A percentile compares a stretch with the other conserved stretches of the same genome.
Evolutionary conservation across 1,140 invertebrate genomes (phyloP).

Genomic region (Drosophila azteca): DNA sequence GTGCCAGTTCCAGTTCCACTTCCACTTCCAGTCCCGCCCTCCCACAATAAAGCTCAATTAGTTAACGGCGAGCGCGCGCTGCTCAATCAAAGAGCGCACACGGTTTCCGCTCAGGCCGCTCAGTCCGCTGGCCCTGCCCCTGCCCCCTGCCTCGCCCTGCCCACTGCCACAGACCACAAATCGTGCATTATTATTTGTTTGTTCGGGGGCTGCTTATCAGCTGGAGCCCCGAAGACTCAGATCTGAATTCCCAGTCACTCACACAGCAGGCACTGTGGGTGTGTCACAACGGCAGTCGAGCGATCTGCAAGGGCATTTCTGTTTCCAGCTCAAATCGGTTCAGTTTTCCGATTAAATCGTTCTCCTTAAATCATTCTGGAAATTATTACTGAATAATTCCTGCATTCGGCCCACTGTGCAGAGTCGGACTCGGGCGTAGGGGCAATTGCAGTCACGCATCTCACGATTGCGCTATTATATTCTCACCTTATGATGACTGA

Average conservation of each 20-base stretch:
- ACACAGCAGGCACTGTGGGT: slow-evolving; percentile 30
- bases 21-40: slow-evolving; percentile 37
- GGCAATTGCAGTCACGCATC: slow-evolving; percentile 81
- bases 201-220: slow-evolving; percentile 78
- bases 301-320: too few relatives aligned
- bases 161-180: slow-evolving; percentile 56
- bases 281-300: background rate
- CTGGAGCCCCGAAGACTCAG: slow-evolving; percentile 40
- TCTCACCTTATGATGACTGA: slow-evolving; percentile 82
- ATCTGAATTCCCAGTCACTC: slow-evolving; percentile 47
- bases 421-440: slow-evolving; percentile 60
- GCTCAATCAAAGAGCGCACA: slow-evolving; percentile 65
- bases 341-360: too few relatives aligned
- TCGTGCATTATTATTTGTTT: slow-evolving; percentile 81
- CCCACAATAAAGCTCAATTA: slow-evolving; percentile 75
- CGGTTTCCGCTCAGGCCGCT: background rate
- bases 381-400: background rate
- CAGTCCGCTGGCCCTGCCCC: slow-evolving; percentile 5
- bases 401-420: slow-evolving; percentile 32
- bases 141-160: background rate
- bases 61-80: slow-evolving; percentile 63
- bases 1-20: too few relatives aligned
- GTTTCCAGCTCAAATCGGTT: too few relatives aligned
- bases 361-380: too few relatives aligned
- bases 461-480: slow-evolving; percentile 81